Base-by-base conservation (phyloP, 2,797 vertebrate genomes). In the Lemur catta region DNA sequence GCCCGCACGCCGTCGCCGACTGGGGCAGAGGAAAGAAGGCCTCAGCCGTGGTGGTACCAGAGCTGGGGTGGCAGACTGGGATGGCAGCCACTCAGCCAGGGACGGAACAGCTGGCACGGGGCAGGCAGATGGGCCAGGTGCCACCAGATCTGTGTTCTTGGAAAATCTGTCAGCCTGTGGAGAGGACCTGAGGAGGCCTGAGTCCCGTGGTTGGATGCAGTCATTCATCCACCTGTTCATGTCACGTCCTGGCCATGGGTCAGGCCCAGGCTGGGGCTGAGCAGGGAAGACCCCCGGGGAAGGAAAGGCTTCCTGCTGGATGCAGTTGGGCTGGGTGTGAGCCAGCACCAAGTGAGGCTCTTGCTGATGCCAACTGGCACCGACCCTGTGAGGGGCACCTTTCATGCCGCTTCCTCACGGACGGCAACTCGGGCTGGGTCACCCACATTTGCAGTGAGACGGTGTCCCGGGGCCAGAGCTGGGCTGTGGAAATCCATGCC, bases 371-470 rank as follows among this genome's bases (percentile, higher is more conserved):
- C 17, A 3, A 3, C 13, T 7, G n/a, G 52, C 35, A 80, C 14
- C 2, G 4, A 30, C 6, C n/a, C 7, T 2, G 3, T 0, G n/a
- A 38, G 11, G 2, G 13, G 35, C 15, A 59, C 2, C 52, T 63
- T 30, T 28, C 11, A 2, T 12, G 35, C 46, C 4, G 30, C 24
- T 75, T 89, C 74, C 55, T 74, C 67, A 35, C 30, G 10, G n/a
- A 67, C 35, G 61, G 46, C 63, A 84, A 22, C n/a, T 69, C 5
- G 2, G 76, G 24, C 15, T 28, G 78, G 24, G 52, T 26, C 35
- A 43, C 48, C 84, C 1, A 41, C 17, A 8, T 48, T 18, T 30
- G 35, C 17, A 26, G 63, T 0, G 10, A 78, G 33, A 78, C 7
- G 3, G 48, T 7, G 20, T 48, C 72, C 35, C 22, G 17, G 61